Evolutionary conservation across 1,140 invertebrate species (phyloP), one percentile per base, ranked within the genome.

Genomic region (Trichogramma pretiosum): DNA sequence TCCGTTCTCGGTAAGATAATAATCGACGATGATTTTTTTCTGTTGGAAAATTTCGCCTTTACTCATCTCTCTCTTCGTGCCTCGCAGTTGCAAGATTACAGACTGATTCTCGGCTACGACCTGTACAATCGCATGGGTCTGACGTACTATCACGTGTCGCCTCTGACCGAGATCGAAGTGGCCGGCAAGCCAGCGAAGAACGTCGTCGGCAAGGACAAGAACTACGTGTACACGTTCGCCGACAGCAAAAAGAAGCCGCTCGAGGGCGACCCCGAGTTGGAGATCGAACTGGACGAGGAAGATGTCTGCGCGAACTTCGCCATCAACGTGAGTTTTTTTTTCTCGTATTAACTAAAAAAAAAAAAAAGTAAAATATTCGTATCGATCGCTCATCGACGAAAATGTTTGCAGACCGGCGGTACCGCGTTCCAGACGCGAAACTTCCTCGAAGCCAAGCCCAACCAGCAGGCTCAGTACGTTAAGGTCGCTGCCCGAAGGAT

Each of bases 231-330:
- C 51, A 75, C 76, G 24, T 69, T 77, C 5, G 68, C 70, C 46
- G 77, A 80, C 40, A 72, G 62, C 36, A 82, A 81, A 59, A 80
- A 79, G 56, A 77, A 73, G 50, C 66, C 70, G 1, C 56, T 74
- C 1, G 61, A 63, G 46, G 75, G 76, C 36, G 72, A 54, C 30
- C 46, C 60, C 14, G 73, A 77, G 10, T 44, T 73, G 5, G 72
- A 70, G 38, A 63, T 61, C 17, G 76, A 77, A 32, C 49, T 82
- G 8, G 53, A 70, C 21, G 61, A 58, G 40, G 52, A 46, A 14
- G 78, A 82, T 52, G 74, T 76, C 56, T 79, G 79, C 46, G 71
- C 76, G 46, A 72, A 74, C 24, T 75, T 75, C 43, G 68, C 73
- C 4, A 48, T 72, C 24, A 54, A 58, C 13, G 75, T 77, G 57